A percentile compares a stretch with the other conserved stretches of the same genome.
phyloP scores from a whole-genome alignment of 2,888 invertebrate species.

The Blastobasis adustella region DNA sequence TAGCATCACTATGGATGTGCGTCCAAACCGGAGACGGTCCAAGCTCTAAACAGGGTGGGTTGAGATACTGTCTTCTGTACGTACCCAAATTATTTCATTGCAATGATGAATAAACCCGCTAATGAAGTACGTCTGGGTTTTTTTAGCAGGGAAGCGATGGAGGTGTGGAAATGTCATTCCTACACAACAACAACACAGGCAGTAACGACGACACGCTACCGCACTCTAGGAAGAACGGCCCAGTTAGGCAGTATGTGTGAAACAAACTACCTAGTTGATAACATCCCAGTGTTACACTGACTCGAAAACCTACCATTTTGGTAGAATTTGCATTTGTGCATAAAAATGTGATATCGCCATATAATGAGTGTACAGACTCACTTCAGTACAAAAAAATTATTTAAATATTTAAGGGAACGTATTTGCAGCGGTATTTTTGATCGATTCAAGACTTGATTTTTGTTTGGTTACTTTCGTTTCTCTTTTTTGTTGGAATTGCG shows the following conservation, averaged over 20 bases:
- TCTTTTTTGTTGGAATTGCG: too few relatives aligned
- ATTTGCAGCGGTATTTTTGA: too few relatives aligned
- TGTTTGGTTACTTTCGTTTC: too few relatives aligned
- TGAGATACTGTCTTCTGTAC: too few relatives aligned
- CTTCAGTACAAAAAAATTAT: slow-evolving; percentile 11
- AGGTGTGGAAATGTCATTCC: slow-evolving; percentile 80
- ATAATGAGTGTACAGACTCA: slow-evolving; percentile 8
- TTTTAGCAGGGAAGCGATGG: slow-evolving; percentile 50
- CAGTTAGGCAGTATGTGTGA: slow-evolving; percentile 56
- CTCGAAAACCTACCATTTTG: slow-evolving; percentile 23
- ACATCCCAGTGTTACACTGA: slow-evolving; percentile 15
- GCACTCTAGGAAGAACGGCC: slow-evolving; percentile 56
- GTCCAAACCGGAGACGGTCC: too few relatives aligned
- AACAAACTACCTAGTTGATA: background rate
- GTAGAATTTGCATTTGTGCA: slow-evolving; percentile 7
- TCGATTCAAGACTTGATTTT: too few relatives aligned
- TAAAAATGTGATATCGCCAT: slow-evolving; percentile 10
- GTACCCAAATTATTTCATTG: too few relatives aligned
- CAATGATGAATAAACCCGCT: too few relatives aligned
- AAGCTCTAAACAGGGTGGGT: too few relatives aligned
- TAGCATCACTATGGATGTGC: too few relatives aligned
- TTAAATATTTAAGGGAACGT: background rate
- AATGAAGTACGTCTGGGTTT: background rate
- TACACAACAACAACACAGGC: slow-evolving; percentile 79
- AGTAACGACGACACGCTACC: slow-evolving; percentile 55